Percentiles rank a stretch among this genome's conserved stretches.
phyloP scores from a whole-genome alignment of 2,888 invertebrate species.

The Meiosimyza decipiens region DNA sequence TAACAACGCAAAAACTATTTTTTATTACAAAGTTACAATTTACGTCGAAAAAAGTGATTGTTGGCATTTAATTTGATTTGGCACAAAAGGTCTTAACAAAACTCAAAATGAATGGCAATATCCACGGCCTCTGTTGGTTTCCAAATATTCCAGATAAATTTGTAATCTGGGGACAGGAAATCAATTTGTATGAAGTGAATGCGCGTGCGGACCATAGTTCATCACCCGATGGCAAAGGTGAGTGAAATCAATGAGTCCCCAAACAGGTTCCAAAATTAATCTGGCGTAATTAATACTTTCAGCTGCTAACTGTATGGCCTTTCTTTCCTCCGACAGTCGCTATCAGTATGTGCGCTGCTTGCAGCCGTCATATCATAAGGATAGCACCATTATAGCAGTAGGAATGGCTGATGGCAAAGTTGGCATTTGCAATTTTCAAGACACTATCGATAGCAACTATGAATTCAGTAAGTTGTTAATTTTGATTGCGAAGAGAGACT shows the following conservation, averaged over 20 bases:
- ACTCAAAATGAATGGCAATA: slow-evolving; percentile 69
- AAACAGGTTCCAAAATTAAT: too few relatives aligned
- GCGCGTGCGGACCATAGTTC: slow-evolving; percentile 43
- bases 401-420: slow-evolving; percentile 92
- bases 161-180: slow-evolving; percentile 90
- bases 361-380: slow-evolving; percentile 85
- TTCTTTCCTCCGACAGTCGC: slow-evolving; percentile 62
- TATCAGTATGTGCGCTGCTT: slow-evolving; percentile 87
- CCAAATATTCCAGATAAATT: slow-evolving; percentile 83
- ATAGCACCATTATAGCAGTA: slow-evolving; percentile 85
- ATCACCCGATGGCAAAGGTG: slow-evolving; percentile 37
- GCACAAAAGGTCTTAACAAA: neutral
- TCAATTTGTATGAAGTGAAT: slow-evolving; percentile 83
- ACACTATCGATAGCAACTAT: slow-evolving; percentile 69
- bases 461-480: slow-evolving; percentile 60
- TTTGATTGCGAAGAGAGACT: neutral
- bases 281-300: neutral
- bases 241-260: slow-evolving; percentile 17
- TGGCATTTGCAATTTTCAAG: slow-evolving; percentile 81
- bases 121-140: slow-evolving; percentile 89
- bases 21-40: neutral
- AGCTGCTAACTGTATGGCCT: slow-evolving; percentile 33
- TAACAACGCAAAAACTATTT: slow-evolving; percentile 21
- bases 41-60: neutral
- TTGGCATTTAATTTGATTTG: neutral